Evolutionary conservation across 1,140 invertebrate genomes (phyloP), one percentile per base, ranked within the genome.

Genomic region (Apis florea): DNA sequence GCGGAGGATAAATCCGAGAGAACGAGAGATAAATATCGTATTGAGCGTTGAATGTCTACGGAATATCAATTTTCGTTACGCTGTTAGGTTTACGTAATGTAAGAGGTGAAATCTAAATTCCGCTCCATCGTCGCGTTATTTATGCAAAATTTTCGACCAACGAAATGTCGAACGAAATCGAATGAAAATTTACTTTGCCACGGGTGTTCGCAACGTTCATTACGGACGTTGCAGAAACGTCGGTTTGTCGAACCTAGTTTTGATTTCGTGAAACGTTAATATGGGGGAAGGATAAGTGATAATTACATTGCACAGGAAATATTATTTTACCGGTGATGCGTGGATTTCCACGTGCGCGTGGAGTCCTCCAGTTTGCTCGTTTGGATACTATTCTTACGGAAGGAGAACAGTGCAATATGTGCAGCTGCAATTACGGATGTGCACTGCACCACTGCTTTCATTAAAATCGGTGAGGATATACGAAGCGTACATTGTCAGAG

Each of bases 1-100:
- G 78, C 59, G 13, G 26, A 11, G 5, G 15, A n/a, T 58, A 80
- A 74, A 80, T 74, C 51, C 40, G 70, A 21, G 24, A 10, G 9
- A 24, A 58, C 11, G 61, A 9, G 17, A 26, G n/a, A 58, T n/a
- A 67, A 67, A 67, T 58, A 58, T 24, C 59, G 19, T 12, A 12
- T 63, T 40, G 31, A 40, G 11, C 17, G 4, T 8, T 26, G 8
- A 26, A 19, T 15, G 26, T 63, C n/a, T 15, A 10, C 24, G 31
- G 47, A 64, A 64, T 70, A 58, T 61, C 69, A 63, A 53, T 54
- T 26, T 19, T 31, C 47, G 11, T 15, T 26, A 19, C 17, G 26
- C 6, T 6, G 31, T 40, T 40, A 40, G 0, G 31, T 40, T 40
- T 40, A 63, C 17, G 26, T n/a, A 21, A n/a, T 13, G 21, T 59